Base-by-base conservation (phyloP, 2,113 vertebrate species). In the Brachyhypopomus occidentalis region DNA sequence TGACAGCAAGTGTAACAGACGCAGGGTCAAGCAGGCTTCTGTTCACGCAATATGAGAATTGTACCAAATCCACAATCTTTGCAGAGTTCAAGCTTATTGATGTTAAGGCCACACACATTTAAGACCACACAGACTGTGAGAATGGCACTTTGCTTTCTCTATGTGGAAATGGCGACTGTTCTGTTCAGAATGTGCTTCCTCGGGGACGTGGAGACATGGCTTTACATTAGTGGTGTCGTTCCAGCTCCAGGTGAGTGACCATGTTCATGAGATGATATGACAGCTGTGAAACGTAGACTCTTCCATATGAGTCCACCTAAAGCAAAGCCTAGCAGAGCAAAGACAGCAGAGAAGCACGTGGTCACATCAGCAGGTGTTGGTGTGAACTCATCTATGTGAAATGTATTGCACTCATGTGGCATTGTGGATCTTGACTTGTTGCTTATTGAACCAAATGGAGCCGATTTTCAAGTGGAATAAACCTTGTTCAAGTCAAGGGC, bases 251-350 rank as follows among this genome's bases (percentile, higher is more conserved):
- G 22, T 73, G 63, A 84, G 48, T 60, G 66, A 79, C 52, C 14
- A 17, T 14, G 70, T 60, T 41, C 38, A n/a, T 45, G 34, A 81
- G 59, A 73, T 77, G 20, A 59, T 59, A 72, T 76, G 83, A 70
- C 72, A 72, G 64, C 72, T 63, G n/a, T 63, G 72, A 84, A 84
- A 84, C 77, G 72, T 74, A 72, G 23, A 73, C 34, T 25, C 78
- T 80, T 58, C 60, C 19, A 80, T 64, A 76, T 64, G 41, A n/a
- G n/a, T n/a, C 59, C 78, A 80, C 19, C 72, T 72, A 66, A 30
- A 19, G 9, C 59, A 5, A 71, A 25, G 12, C 45, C 41, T 11
- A 77, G 55, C 27, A 45, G n/a, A 72, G 74, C 25, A 72, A 73
- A 23, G 66, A 30, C 30, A n/a, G 55, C 58, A 58, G 19, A 75